Conservation (phyloP, 2,797 vertebrate species). For the Allobates femoralis region DNA sequence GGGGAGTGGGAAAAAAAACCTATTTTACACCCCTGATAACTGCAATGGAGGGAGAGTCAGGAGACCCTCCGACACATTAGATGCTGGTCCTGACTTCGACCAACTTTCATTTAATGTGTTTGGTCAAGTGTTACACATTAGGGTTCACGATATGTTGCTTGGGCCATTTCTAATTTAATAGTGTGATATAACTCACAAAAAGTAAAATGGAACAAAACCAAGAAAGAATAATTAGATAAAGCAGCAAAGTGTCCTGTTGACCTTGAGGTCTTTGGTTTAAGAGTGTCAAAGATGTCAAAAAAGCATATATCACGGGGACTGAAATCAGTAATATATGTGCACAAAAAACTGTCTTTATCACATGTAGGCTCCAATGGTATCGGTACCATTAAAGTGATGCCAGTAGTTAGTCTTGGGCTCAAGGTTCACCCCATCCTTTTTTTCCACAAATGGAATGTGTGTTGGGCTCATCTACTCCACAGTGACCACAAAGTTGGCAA, state of each 20-base stretch:
- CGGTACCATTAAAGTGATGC: neutral
- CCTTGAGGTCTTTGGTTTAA: neutral
- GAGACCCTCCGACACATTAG: neutral
- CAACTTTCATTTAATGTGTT: neutral
- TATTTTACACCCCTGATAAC: neutral
- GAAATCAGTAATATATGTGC: neutral
- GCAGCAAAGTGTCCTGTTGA: constrained; percentile 9
- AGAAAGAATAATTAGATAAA: neutral
- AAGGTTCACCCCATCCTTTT: neutral
- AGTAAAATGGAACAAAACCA: neutral
- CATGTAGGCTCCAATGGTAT: neutral
- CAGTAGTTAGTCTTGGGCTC: neutral
- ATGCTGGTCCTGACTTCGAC: neutral
- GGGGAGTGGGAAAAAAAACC: neutral
- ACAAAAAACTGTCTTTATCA: constrained; percentile 5
- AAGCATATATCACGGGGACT: neutral
- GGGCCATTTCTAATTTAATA: neutral
- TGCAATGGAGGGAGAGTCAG: neutral
- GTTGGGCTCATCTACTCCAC: no score
- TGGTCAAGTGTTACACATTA: neutral
- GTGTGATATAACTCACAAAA: neutral
- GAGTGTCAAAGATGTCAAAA: neutral
- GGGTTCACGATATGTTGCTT: neutral
- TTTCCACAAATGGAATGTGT: neutral
- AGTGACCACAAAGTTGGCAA: neutral